Conservation (phyloP, 2,888 invertebrate species). For the Zaprionus bogoriensis region DNA sequence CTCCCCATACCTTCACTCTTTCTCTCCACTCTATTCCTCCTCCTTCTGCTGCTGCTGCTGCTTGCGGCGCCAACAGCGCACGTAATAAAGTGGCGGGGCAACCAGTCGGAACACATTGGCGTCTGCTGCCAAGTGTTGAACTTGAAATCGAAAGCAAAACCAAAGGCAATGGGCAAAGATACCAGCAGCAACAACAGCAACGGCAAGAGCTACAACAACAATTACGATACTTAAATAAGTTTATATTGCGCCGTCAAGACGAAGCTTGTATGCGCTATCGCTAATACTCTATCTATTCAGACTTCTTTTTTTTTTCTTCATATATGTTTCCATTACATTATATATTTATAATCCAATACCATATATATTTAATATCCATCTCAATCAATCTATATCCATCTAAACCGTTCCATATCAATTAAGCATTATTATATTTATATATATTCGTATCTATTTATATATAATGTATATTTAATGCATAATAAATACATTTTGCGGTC, state of each 20-base stretch:
- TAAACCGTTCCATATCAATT: too few species aligned
- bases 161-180: conserved; percentile 42
- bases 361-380: too few species aligned
- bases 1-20: neutral
- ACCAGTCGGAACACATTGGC: conserved; percentile 70
- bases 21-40: neutral
- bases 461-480: too few species aligned
- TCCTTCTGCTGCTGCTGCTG: too few species aligned
- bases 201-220: conserved; percentile 23
- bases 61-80: conserved; percentile 33
- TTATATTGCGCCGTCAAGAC: conserved; percentile 14
- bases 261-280: conserved; percentile 24
- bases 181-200: conserved; percentile 27
- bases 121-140: conserved; percentile 70
- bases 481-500: too few species aligned
- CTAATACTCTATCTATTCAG: too few species aligned
- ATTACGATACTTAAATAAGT: conserved; percentile 40
- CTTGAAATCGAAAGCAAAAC: conserved; percentile 75
- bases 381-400: too few species aligned
- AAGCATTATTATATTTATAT: too few species aligned
- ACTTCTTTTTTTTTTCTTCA: too few species aligned
- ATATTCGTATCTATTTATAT: too few species aligned
- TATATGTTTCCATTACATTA: too few species aligned
- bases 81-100: conserved; percentile 75
- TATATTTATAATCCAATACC: too few species aligned